Evolutionary conservation across 1,140 invertebrate genomes (phyloP).

Genomic region (Aphelenchoides fujianensis): DNA sequence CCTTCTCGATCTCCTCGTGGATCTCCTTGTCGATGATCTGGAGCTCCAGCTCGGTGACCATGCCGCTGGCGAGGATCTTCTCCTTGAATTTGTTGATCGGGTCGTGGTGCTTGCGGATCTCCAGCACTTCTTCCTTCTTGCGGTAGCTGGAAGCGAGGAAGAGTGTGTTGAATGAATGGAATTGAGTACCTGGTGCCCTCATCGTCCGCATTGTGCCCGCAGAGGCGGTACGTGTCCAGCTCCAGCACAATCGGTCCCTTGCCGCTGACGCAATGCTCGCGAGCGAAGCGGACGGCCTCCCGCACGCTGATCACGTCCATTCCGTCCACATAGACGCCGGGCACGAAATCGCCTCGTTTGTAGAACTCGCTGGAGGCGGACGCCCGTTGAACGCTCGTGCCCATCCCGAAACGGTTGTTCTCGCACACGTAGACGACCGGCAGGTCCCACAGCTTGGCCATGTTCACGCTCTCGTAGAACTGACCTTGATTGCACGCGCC

Average conservation of each 20-base stretch:
- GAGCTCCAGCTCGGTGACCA: slow-evolving; percentile 67
- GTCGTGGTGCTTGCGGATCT: slow-evolving; percentile 81
- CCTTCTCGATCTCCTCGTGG: slow-evolving; percentile 78
- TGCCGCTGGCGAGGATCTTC: slow-evolving; percentile 70
- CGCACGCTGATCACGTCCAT: slow-evolving; percentile 75
- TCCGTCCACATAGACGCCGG: slow-evolving; percentile 86
- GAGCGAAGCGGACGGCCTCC: slow-evolving; percentile 79
- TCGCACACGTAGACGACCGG: slow-evolving; percentile 92
- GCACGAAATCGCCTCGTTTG: slow-evolving; percentile 86
- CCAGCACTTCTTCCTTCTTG: slow-evolving; percentile 82
- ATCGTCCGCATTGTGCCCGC: slow-evolving; percentile 70
- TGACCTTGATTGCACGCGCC: slow-evolving; percentile 93
- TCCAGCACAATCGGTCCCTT: slow-evolving; percentile 87
- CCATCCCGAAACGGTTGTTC: slow-evolving; percentile 92
- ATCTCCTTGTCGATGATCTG: slow-evolving; percentile 79
- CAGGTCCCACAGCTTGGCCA: slow-evolving; percentile 82
- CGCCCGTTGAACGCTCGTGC: slow-evolving; percentile 80
- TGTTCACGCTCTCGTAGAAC: slow-evolving; percentile 67
- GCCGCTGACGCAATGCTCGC: slow-evolving; percentile 75
- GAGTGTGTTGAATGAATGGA: neutral
- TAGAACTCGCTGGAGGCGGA: slow-evolving; percentile 86
- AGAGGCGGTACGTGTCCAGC: slow-evolving; percentile 74
- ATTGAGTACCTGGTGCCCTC: slow-evolving; percentile 62
- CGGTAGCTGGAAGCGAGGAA: slow-evolving; percentile 67
- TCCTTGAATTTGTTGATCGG: slow-evolving; percentile 83